phyloP scores from a whole-genome alignment of 2,113 vertebrate species.

The Scatophagus argus region DNA sequence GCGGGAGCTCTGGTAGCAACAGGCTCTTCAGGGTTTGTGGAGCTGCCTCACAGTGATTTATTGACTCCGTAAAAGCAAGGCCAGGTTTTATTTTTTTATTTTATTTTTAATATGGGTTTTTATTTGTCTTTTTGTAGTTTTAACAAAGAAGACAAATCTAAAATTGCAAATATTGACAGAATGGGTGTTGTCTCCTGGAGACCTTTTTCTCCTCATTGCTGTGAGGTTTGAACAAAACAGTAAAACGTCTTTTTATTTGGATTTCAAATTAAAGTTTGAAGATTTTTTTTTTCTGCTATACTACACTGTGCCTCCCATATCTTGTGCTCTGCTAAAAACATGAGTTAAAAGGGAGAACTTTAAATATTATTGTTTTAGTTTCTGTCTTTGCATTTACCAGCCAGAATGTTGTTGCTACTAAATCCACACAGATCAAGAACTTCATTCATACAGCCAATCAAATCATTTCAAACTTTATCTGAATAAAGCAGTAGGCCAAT shows the following conservation, averaged over 20 bases:
- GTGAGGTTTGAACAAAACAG: not conserved
- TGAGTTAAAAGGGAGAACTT: no score
- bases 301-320: no score
- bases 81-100: not conserved
- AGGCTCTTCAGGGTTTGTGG: slow-evolving; percentile 27
- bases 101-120: no score
- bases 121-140: slow-evolving; percentile 17
- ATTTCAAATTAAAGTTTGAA: no score
- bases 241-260: not conserved
- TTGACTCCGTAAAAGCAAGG: slow-evolving; percentile 19
- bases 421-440: not conserved
- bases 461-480: not conserved
- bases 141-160: slow-evolving; percentile 16
- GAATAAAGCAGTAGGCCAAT: not conserved
- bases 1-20: slow-evolving; percentile 28
- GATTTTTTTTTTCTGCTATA: no score
- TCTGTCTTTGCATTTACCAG: not conserved
- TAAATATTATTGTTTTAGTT: no score
- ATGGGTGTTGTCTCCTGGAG: not conserved
- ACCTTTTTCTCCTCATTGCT: not conserved
- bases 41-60: not conserved
- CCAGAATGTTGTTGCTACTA: not conserved
- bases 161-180: slow-evolving; percentile 11
- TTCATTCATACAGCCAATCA: not conserved
- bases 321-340: not conserved